A percentile compares a stretch with the other conserved stretches of the same genome.
Evolutionary conservation across 2,888 invertebrate genomes (phyloP).

Genomic region (Gerris lacustris): DNA sequence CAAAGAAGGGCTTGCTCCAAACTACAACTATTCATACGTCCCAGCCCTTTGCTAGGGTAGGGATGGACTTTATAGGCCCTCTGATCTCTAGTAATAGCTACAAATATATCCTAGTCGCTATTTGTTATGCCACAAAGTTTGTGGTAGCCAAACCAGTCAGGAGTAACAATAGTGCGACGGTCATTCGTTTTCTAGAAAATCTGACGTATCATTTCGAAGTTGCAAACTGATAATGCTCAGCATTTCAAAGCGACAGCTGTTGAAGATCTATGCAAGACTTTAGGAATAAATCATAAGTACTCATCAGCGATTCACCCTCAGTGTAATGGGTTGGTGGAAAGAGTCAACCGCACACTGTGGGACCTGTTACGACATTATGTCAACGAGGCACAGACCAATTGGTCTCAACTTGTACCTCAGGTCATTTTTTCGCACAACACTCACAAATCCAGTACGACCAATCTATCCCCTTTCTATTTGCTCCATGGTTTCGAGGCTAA

Average conservation of each 20-base stretch:
- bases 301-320: slow-evolving; percentile 5
- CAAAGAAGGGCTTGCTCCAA: not conserved
- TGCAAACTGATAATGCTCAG: not conserved
- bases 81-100: not conserved
- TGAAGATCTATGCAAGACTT: not conserved
- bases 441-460: slow-evolving; percentile 15
- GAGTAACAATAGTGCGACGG: not conserved
- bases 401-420: slow-evolving; percentile 24
- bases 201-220: not conserved
- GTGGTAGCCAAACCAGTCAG: slow-evolving; percentile 1
- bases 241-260: not conserved
- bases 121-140: not conserved
- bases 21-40: not conserved
- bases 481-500: not conserved
- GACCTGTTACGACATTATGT: slow-evolving; percentile 24
- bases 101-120: not conserved
- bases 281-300: not conserved
- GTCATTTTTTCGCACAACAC: slow-evolving; percentile 22
- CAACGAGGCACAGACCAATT: slow-evolving; percentile 26
- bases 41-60: not conserved
- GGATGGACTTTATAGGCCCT: not conserved
- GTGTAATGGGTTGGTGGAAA: slow-evolving; percentile 25
- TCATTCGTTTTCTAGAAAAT: not conserved
- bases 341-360: slow-evolving; percentile 25
- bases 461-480: slow-evolving; percentile 12